Conservation (phyloP, 2,797 vertebrate genomes). For the Xerus rutilus region DNA sequence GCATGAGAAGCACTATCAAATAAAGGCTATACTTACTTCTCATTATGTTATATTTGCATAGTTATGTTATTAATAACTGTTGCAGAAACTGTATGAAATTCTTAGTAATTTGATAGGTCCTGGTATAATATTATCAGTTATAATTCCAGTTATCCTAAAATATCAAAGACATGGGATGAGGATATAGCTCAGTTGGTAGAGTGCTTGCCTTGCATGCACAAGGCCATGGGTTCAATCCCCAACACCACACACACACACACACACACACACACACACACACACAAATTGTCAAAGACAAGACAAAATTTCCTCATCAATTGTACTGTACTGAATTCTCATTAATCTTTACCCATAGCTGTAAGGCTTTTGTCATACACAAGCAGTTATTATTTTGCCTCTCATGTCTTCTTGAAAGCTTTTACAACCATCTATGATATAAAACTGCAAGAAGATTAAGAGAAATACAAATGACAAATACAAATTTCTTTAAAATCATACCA, state of each 20-base stretch:
- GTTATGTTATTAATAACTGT: neutral
- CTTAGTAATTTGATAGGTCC: neutral
- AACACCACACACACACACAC: no score
- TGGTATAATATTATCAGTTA: neutral
- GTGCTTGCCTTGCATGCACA: no score
- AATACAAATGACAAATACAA: neutral
- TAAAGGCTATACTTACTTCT: neutral
- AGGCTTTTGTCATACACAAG: neutral
- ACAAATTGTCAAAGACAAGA: neutral
- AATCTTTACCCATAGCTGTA: neutral
- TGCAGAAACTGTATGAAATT: neutral
- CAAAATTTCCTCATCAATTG: neutral
- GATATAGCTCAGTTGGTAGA: no score
- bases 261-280: no score
- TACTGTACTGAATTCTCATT: neutral
- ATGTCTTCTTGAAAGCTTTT: constrained; percentile 8
- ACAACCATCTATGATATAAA: neutral
- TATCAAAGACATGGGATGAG: neutral
- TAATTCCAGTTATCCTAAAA: neutral
- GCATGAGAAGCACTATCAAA: neutral
- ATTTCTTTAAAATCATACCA: neutral
- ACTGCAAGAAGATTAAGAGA: neutral
- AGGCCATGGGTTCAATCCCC: no score
- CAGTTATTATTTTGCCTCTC: neutral
- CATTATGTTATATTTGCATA: neutral